Conservation (phyloP, 2,113 vertebrate species). For the Tautogolabrus adspersus region DNA sequence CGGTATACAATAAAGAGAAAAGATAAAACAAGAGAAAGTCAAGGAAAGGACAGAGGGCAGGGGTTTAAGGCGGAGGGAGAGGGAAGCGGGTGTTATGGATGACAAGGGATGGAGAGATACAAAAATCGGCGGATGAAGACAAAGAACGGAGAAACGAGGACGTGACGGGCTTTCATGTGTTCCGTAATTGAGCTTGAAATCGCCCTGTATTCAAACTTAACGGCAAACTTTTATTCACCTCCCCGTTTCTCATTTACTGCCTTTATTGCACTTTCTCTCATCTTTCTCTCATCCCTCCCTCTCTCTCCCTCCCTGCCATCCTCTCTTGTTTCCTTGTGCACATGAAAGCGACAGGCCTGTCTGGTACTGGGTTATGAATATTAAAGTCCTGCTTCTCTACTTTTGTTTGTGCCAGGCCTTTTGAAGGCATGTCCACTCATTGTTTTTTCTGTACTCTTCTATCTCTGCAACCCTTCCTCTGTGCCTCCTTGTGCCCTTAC, state of each 20-base stretch:
- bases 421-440: conserved; percentile 28
- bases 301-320: background rate
- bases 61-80: conserved; percentile 34
- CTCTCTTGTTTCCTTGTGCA: conserved; percentile 33
- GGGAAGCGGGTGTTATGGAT: conserved; percentile 9
- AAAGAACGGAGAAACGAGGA: conserved; percentile 12
- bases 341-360: conserved; percentile 48
- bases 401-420: conserved; percentile 58
- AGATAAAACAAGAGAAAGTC: conserved; percentile 25
- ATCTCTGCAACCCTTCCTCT: conserved; percentile 3
- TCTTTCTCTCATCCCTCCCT: conserved; percentile 3
- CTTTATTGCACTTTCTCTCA: conserved; percentile 22
- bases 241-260: conserved; percentile 24
- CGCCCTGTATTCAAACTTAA: conserved; percentile 32
- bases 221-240: conserved; percentile 44
- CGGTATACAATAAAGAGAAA: conserved; percentile 1
- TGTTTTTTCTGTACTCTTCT: background rate
- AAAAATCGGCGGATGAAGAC: conserved; percentile 21
- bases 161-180: conserved; percentile 37
- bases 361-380: conserved; percentile 66
- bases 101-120: conserved; percentile 11
- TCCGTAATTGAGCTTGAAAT: conserved; percentile 66
- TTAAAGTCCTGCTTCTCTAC: conserved; percentile 48
- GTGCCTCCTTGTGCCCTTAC: conserved; percentile 29
- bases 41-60: conserved; percentile 30